These are phyloP conservation scores for Diaphora mendica DNA, from an alignment of 2,888 invertebrate species.

Conservation along the genomic window DNA sequence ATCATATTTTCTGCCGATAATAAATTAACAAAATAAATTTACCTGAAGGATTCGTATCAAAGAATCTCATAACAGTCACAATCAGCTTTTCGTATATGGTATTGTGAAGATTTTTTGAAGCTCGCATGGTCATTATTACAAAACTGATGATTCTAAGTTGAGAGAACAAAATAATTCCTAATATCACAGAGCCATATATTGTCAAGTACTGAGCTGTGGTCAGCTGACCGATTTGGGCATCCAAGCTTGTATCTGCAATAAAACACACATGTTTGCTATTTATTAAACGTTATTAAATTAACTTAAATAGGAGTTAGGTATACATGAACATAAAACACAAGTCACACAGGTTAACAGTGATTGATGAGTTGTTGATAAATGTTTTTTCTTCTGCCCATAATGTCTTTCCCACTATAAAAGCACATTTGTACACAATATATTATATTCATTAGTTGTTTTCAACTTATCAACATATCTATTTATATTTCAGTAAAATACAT, in stretches of 20 bases:
- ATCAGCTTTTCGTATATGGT: constrained; percentile 91
- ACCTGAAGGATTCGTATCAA: constrained; percentile 93
- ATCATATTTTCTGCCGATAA: too few relatives aligned
- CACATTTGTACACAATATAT: too few relatives aligned
- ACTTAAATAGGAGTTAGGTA: not conserved
- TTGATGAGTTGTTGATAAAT: too few relatives aligned
- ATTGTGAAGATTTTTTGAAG: constrained; percentile 90
- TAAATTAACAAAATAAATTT: constrained; percentile 39
- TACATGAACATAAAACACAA: not conserved
- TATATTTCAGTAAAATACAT: not conserved
- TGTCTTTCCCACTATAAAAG: too few relatives aligned
- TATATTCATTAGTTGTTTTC: not conserved
- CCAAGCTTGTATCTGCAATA: constrained; percentile 67
- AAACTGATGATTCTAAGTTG: constrained; percentile 86
- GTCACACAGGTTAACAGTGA: too few relatives aligned
- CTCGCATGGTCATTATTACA: constrained; percentile 87
- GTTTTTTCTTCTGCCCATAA: too few relatives aligned
- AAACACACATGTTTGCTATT: not conserved
- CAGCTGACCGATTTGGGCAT: constrained; percentile 66
- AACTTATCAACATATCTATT: not conserved
- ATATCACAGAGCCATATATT: constrained; percentile 69
- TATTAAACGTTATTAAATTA: not conserved
- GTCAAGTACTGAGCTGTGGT: constrained; percentile 72
- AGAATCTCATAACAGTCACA: constrained; percentile 90
- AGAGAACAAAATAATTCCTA: constrained; percentile 78